These are phyloP conservation scores for Drosophila carrolli DNA, from an alignment of 1,140 invertebrate genomes.

Conservation along the genomic window DNA sequence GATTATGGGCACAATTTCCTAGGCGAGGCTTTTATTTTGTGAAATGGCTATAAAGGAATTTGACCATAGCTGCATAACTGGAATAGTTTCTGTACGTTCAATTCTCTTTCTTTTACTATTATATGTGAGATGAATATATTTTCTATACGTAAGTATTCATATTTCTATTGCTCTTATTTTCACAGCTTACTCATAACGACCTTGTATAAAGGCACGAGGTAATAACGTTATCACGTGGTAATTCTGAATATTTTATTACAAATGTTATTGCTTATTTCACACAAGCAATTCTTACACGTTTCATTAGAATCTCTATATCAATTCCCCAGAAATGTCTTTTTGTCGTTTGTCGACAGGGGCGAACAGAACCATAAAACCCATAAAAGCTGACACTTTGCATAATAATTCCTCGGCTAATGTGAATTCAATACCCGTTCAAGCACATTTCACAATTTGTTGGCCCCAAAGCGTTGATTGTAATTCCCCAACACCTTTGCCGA, in stretches of 20 bases:
- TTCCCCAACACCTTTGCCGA: constrained; percentile 27
- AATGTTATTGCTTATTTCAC: constrained; percentile 18
- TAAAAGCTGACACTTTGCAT: constrained; percentile 34
- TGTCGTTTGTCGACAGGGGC: not conserved
- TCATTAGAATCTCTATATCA: constrained; percentile 21
- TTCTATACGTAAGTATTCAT: not conserved
- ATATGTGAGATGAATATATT: no score
- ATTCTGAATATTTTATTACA: constrained; percentile 26
- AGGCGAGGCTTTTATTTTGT: not conserved
- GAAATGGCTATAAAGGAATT: no score
- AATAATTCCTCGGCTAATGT: constrained; percentile 34
- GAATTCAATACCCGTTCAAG: constrained; percentile 25
- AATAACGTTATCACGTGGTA: constrained; percentile 19
- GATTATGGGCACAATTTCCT: constrained; percentile 8
- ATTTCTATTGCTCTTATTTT: not conserved
- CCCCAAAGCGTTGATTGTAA: constrained; percentile 23
- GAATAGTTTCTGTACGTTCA: no score
- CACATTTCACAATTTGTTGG: constrained; percentile 35
- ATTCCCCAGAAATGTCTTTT: constrained; percentile 22
- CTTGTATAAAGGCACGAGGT: not conserved
- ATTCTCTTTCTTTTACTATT: no score
- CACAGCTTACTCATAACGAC: not conserved
- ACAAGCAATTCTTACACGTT: constrained; percentile 30
- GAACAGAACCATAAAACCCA: constrained; percentile 11
- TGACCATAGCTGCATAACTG: no score